phyloP scores from a whole-genome alignment of 2,888 invertebrate genomes.

The Pardosa pseudoannulata region DNA sequence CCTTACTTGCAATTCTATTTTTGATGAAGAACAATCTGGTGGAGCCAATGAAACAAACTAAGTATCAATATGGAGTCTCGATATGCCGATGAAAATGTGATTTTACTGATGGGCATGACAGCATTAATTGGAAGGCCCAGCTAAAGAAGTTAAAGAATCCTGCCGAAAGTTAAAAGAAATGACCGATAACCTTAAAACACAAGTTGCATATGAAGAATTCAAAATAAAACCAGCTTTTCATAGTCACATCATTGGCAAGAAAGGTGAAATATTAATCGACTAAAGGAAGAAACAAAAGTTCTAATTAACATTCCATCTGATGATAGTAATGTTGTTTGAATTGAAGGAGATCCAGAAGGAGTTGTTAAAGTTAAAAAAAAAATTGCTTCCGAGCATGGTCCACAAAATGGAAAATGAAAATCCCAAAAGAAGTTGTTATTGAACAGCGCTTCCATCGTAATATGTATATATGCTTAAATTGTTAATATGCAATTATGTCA shows the following conservation, averaged over 20 bases:
- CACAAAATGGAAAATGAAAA: slow-evolving; percentile 88
- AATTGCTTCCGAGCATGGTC: slow-evolving; percentile 79
- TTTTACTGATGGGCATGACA: too few relatives aligned
- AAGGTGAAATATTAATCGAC: slow-evolving; percentile 91
- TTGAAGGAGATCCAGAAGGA: slow-evolving; percentile 93
- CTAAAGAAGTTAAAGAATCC: slow-evolving; percentile 93
- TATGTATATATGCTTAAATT: too few relatives aligned
- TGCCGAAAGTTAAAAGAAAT: slow-evolving; percentile 87
- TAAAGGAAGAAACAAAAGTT: slow-evolving; percentile 96
- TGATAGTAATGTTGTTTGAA: slow-evolving; percentile 83
- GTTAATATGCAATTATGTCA: too few relatives aligned
- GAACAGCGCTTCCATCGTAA: slow-evolving; percentile 95
- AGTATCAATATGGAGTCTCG: too few relatives aligned
- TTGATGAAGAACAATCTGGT: too few relatives aligned
- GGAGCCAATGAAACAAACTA: too few relatives aligned
- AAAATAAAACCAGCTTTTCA: slow-evolving; percentile 92
- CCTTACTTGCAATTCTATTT: too few relatives aligned
- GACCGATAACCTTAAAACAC: slow-evolving; percentile 87
- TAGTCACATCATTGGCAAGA: slow-evolving; percentile 98
- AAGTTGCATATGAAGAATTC: slow-evolving; percentile 89
- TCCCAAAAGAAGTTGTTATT: slow-evolving; percentile 94
- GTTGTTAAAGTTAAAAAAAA: slow-evolving; percentile 91
- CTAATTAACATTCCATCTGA: slow-evolving; percentile 92
- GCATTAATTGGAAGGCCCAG: too few relatives aligned
- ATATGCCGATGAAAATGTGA: too few relatives aligned